A percentile compares a stretch with the other conserved stretches of the same genome.
phyloP scores from a whole-genome alignment of 2,113 vertebrate genomes.

The Chaenogobius annularis region DNA sequence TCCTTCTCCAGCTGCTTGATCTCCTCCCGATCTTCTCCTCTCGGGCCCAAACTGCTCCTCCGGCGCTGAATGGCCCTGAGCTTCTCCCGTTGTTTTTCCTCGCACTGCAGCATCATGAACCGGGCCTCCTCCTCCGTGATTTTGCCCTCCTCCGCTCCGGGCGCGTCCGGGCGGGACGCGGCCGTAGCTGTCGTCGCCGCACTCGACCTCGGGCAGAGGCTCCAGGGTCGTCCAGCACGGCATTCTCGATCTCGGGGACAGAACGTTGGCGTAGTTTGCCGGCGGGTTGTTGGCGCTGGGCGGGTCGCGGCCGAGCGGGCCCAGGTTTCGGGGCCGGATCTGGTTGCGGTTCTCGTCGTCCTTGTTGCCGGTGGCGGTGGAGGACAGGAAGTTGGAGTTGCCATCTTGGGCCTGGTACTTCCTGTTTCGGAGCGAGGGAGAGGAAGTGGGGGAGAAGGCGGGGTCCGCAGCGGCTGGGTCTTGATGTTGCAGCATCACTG shows the following conservation, averaged over 20 bases:
- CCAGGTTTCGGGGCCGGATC: conserved; percentile 57
- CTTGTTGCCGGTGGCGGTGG: conserved; percentile 30
- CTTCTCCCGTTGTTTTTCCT: conserved; percentile 36
- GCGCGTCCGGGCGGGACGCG: conserved; percentile 90
- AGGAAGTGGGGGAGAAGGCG: conserved; percentile 32
- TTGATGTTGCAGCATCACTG: conserved; percentile 80
- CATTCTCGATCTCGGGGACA: conserved; percentile 69
- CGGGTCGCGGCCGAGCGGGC: conserved; percentile 55
- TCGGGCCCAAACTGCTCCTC: conserved; percentile 46
- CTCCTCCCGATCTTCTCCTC: conserved; percentile 55
- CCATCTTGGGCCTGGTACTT: conserved; percentile 80
- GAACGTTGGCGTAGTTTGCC: conserved; percentile 34
- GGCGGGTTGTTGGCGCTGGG: conserved; percentile 9
- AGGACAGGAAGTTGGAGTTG: conserved; percentile 90
- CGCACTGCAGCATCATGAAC: conserved; percentile 27
- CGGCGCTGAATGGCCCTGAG: conserved; percentile 26
- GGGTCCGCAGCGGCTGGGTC: conserved; percentile 65
- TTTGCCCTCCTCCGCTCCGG: conserved; percentile 81
- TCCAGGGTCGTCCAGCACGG: conserved; percentile 76
- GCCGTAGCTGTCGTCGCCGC: conserved; percentile 67
- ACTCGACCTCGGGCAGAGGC: conserved; percentile 77
- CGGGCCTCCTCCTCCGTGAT: conserved; percentile 65
- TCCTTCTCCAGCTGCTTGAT: conserved; percentile 48
- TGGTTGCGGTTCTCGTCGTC: conserved; percentile 81
- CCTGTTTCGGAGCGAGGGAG: conserved; percentile 59